Base-by-base conservation (phyloP, 2,888 invertebrate genomes). In the Stomorhina lunata region DNA sequence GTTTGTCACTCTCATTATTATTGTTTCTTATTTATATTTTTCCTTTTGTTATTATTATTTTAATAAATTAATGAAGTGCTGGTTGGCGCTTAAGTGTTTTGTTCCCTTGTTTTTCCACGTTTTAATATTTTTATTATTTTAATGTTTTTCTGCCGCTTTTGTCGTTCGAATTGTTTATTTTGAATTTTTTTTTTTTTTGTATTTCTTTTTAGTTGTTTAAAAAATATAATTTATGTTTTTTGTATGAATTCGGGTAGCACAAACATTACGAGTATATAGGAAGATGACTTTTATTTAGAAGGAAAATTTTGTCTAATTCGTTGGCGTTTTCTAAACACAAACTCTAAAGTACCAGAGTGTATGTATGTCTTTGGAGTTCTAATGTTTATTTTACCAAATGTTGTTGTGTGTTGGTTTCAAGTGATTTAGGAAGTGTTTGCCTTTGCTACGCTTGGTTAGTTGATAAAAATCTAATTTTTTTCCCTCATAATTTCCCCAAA, bases 391-490 rank as follows among this genome's bases (percentile, higher is more conserved):
- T 34, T 25, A n/a, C n/a, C n/a, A n/a, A n/a, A n/a, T 32, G 37
- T 25, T 15, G 2, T 50, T 66, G 37, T n/a, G 48, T 43, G 50
- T 22, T 63, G 27, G 29, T 69, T 80, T 85, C 86, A 86, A 87
- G 88, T 89, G 89, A 89, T 89, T 89, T 89, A 89, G 89, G 88
- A 89, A 89, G 89, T 89, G 89, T 89, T 89, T 89, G 88, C 87
- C 86, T 87, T 86, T 86, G 88, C 88, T 88, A 88, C 88, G 89
- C 89, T 88, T 89, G 89, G 89, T 88, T 89, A 89, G 89, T 87
- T 87, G 89, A 89, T 89, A 89, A 86, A 88, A 89, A 89, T 89
- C 89, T n/a, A n/a, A 86, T 86, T 86, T 86, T 85, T 84, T 84
- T 83, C 69, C 84, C 80, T 81, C 53, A 22, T 48, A 78, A 15